Base-by-base conservation (phyloP, 2,888 invertebrate genomes). In the Idaea biselata region DNA sequence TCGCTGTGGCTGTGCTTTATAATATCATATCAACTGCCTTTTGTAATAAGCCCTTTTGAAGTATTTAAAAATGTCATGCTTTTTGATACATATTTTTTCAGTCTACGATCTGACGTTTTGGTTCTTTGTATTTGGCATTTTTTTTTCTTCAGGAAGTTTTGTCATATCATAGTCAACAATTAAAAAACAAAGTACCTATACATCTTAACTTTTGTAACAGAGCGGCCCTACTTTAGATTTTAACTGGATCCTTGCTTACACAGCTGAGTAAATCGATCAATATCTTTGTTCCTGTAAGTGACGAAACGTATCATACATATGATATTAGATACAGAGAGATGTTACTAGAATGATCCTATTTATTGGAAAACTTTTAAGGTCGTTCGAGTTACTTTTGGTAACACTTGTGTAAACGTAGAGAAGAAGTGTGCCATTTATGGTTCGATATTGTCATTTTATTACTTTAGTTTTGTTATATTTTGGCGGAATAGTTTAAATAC, bases 381-480 rank as follows among this genome's bases (percentile, higher is more conserved):
- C 71, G 67, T 71, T 70, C 63, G 77, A 73, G 63, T 78, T 80
- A 82, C 83, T 81, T 89, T 86, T 80, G 85, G 80, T 65, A 58
- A 71, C 91, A 91, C 70, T 81, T 91, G 90, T 83, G 70, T 74
- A 91, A 89, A 90, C 74, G 89, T 67, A 68, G 69, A 72, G 78
- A 84, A 44, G 44, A 14, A 87, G 87, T 81, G 88, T 88, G 88
- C 84, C 81, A 72, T 80, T 76, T 79, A 71, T 68, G 75, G 68
- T 77, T 81, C 74, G 67, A 64, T 75, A 68, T 65, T 60, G 66
- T 68, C 64, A 69, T 67, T 25, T 25, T 67, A 61, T 60, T 56
- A 60, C 44, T 64, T 65, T 58, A 63, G 63, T 62, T 60, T 62
- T 57, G 59, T 59, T 65, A 67, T 68, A 63, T 63, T 59, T 58